phyloP scores from a whole-genome alignment of 2,888 invertebrate species.

The Eurytoma adleriae region DNA sequence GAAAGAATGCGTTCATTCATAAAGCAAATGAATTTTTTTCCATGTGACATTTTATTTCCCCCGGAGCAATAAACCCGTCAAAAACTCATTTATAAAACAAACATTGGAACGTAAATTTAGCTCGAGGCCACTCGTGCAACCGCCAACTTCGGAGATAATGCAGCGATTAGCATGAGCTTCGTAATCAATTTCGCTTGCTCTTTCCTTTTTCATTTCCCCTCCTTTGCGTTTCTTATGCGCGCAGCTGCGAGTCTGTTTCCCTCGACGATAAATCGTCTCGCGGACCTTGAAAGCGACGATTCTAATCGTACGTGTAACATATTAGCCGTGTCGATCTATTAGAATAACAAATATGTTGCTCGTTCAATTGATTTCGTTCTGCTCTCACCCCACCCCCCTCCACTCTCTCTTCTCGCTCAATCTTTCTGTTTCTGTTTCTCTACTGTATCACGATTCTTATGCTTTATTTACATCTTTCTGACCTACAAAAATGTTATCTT shows the following conservation, averaged over 20 bases:
- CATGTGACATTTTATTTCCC: not conserved
- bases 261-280: slow-evolving; percentile 13
- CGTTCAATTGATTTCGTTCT: slow-evolving; percentile 15
- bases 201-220: slow-evolving; percentile 27
- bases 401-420: not conserved
- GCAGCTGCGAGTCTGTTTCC: not conserved
- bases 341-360: slow-evolving; percentile 30
- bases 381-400: not conserved
- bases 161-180: slow-evolving; percentile 47
- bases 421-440: not conserved
- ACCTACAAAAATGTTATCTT: no score
- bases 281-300: slow-evolving; percentile 9
- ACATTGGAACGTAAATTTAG: slow-evolving; percentile 34
- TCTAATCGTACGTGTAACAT: slow-evolving; percentile 13
- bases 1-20: no score
- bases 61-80: slow-evolving; percentile 34
- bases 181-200: slow-evolving; percentile 36
- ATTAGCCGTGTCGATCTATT: slow-evolving; percentile 10
- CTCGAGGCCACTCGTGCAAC: slow-evolving; percentile 38
- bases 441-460: not conserved
- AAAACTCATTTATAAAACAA: slow-evolving; percentile 52
- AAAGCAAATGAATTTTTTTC: no score
- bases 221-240: not conserved
- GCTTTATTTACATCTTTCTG: not conserved
- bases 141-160: slow-evolving; percentile 23